A percentile compares a stretch with the other conserved stretches of the same genome.
Conservation (phyloP, 2,888 invertebrate species). For the Rhopalosiphum nymphaeae region DNA sequence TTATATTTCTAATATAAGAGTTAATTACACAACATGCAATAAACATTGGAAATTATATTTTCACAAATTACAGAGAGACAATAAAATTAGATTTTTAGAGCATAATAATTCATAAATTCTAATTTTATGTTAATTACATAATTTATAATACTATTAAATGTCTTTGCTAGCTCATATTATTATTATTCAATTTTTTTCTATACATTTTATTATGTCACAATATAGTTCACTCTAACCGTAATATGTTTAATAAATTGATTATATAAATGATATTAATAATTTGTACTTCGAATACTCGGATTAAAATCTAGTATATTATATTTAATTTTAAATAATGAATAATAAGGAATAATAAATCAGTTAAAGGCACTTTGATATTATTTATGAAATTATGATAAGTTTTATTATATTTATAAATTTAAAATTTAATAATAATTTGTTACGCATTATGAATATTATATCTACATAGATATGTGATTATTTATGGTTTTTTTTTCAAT, state of each 20-base stretch:
- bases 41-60: background rate
- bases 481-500: background rate
- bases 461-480: background rate
- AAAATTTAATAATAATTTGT: background rate
- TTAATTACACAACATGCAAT: background rate
- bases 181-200: background rate
- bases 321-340: background rate
- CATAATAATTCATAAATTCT: background rate
- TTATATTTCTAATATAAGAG: background rate
- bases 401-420: background rate
- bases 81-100: background rate
- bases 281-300: background rate
- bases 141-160: background rate
- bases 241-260: background rate
- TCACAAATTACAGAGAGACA: background rate
- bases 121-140: background rate
- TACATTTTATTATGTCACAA: background rate
- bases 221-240: background rate
- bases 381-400: background rate
- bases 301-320: background rate
- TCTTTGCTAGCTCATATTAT: background rate
- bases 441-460: background rate
- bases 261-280: background rate
- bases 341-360: background rate
- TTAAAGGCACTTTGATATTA: background rate